Evolutionary conservation across 1,140 invertebrate species (phyloP), one percentile per base, ranked within the genome.

Genomic region (Penaeus chinensis): DNA sequence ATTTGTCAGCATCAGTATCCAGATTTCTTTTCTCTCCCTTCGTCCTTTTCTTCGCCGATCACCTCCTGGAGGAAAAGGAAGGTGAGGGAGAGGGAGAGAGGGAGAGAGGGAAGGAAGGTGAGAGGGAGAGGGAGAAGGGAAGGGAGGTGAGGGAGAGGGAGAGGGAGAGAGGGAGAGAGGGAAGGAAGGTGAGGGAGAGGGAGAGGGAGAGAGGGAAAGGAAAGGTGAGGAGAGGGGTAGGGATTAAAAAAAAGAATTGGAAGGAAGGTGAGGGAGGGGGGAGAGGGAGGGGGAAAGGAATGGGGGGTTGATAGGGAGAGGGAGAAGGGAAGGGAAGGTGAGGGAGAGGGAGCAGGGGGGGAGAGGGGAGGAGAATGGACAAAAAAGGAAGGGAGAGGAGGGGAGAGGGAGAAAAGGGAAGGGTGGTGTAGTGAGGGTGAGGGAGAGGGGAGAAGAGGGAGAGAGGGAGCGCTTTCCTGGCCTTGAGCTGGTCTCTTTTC

Each of bases 141-240:
- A 1, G 37, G 2, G 69, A 71, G 69, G 27, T 7, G 65, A 20
- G 65, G 65, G 27, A 19, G 65, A 69, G 65, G 27, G 11, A 8
- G 65, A 71, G 69, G n/a, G 69, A 71, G 69, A 27, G n/a, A 71
- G 13, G n/a, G 69, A 71, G 69, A 71, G 69, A 71, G 69, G n/a
- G 47, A 47, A 13, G 11, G 1, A 4, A 13, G 47, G 69, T 22
- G 69, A 71, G 69, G n/a, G n/a, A 71, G n/a, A 71, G 69, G n/a
- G n/a, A 71, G 18, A 27, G 69, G 24, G 69, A 27, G 69, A 71
- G 69, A 71, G 69, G n/a, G 69, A 71, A 22, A 71, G 37, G 27
- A 24, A 66, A 24, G 27, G 65, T n/a, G 65, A 66, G 37, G 37
- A 3, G 37, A 42, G 37, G 7, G 4, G 7, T 0, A 8, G 4